A percentile compares a stretch with the other conserved stretches of the same genome.
Evolutionary conservation across 2,888 invertebrate genomes (phyloP).

Genomic region (Brenthis daphne): DNA sequence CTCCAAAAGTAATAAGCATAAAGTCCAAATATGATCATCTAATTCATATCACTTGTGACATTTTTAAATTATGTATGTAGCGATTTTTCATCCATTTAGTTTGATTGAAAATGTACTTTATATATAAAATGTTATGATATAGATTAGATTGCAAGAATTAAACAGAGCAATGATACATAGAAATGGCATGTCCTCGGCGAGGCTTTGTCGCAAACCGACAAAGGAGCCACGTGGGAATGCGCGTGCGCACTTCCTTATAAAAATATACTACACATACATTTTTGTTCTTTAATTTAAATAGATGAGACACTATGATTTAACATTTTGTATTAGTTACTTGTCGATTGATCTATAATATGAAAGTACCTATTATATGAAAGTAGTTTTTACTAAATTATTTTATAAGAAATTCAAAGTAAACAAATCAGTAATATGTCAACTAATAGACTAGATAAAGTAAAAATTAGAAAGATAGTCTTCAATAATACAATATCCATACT

Average conservation of each 20-base stretch:
- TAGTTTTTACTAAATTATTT: no score
- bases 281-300: no score
- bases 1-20: constrained; percentile 41
- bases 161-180: constrained; percentile 47
- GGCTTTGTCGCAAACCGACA: constrained; percentile 79
- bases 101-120: constrained; percentile 44
- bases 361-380: no score
- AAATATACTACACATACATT: constrained; percentile 23
- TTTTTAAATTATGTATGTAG: not conserved
- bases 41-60: not conserved
- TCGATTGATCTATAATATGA: no score
- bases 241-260: constrained; percentile 68
- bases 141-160: constrained; percentile 38
- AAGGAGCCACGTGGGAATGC: constrained; percentile 79
- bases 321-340: no score
- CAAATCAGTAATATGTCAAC: no score
- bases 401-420: no score
- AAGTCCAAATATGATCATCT: not conserved
- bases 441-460: no score
- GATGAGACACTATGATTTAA: no score
- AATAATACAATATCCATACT: no score
- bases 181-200: constrained; percentile 68
- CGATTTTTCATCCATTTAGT: constrained; percentile 53
- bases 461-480: no score
- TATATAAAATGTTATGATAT: constrained; percentile 42